Conservation (phyloP, 1,140 invertebrate genomes). For the Apis florea region DNA sequence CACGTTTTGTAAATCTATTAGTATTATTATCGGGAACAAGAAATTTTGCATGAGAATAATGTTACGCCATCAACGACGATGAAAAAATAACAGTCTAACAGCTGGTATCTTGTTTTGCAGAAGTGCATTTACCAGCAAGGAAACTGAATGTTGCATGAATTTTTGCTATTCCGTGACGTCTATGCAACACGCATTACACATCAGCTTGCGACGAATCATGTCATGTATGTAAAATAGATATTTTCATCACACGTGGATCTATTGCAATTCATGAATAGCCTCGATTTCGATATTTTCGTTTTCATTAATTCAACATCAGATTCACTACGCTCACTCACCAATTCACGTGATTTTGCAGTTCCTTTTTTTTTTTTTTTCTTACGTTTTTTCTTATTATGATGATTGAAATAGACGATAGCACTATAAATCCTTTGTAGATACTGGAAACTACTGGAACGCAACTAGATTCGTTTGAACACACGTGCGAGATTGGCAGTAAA, state of each 20-base stretch:
- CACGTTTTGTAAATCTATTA: not conserved
- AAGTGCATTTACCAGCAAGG: not conserved
- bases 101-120: not conserved
- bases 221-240: slow-evolving; percentile 41
- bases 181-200: not conserved
- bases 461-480: slow-evolving; percentile 47
- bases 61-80: not conserved
- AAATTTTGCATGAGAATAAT: not conserved
- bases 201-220: not conserved
- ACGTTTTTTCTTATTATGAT: not conserved
- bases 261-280: not conserved
- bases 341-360: not conserved
- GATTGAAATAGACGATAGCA: not conserved
- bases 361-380: not conserved
- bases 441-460: slow-evolving; percentile 48
- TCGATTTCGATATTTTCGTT: not conserved
- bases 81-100: slow-evolving; percentile 9
- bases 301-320: not conserved
- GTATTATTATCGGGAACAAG: not conserved
- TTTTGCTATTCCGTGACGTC: slow-evolving; percentile 20
- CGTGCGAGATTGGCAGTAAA: slow-evolving; percentile 41
- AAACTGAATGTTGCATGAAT: slow-evolving; percentile 3
- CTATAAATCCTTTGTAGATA: slow-evolving; percentile 34
- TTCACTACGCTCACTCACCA: slow-evolving; percentile 14
- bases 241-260: slow-evolving; percentile 37